phyloP scores from a whole-genome alignment of 2,113 vertebrate species.

The Anolis sagrei region DNA sequence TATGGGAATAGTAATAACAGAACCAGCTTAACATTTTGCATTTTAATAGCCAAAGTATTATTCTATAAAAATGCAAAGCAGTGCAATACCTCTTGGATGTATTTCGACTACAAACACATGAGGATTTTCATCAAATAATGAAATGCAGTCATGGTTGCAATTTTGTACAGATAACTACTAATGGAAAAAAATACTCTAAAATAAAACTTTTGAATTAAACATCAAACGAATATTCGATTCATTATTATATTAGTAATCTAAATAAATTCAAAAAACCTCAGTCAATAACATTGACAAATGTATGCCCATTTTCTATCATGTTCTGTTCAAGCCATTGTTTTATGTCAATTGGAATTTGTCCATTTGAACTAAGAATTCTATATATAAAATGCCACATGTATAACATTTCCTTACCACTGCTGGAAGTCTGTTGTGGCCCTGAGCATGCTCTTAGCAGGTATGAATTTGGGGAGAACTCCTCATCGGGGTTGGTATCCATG shows the following conservation, averaged over 20 bases:
- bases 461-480: constrained; percentile 91
- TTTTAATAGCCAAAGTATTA: constrained; percentile 14
- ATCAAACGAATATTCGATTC: constrained; percentile 10
- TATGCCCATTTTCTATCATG: constrained; percentile 16
- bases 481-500: constrained; percentile 96
- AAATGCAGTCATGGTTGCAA: constrained; percentile 38
- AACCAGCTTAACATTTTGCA: constrained; percentile 29
- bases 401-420: constrained; percentile 89
- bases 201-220: constrained; percentile 33
- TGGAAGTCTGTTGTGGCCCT: constrained; percentile 85
- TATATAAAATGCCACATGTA: constrained; percentile 65
- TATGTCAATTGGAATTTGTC: constrained; percentile 51
- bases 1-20: constrained; percentile 46
- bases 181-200: constrained; percentile 32
- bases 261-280: background rate
- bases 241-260: background rate
- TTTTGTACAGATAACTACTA: constrained; percentile 20
- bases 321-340: constrained; percentile 30
- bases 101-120: constrained; percentile 17
- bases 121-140: constrained; percentile 44
- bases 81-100: background rate
- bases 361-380: constrained; percentile 55
- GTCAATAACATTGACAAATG: constrained; percentile 23
- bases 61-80: constrained; percentile 30
- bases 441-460: constrained; percentile 93